A percentile compares a stretch with the other conserved stretches of the same genome.
Evolutionary conservation across 2,888 invertebrate species (phyloP).

Genomic region (Leucophenga montana): DNA sequence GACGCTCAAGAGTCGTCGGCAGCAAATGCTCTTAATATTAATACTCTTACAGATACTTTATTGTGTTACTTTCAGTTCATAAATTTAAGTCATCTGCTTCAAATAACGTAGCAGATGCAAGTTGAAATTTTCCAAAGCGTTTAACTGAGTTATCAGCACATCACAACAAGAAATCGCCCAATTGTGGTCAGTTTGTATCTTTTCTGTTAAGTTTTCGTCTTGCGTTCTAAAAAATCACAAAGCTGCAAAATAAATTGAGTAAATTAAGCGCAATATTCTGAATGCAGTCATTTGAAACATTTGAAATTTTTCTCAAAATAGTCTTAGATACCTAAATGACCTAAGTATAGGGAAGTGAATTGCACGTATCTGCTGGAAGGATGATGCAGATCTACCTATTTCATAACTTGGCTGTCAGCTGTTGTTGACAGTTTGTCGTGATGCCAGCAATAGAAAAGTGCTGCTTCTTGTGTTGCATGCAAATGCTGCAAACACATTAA

Average conservation of each 20-base stretch:
- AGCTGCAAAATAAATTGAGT: neutral
- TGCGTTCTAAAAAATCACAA: constrained; percentile 8
- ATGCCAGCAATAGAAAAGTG: constrained; percentile 5
- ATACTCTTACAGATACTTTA: no score
- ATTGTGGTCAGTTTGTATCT: neutral
- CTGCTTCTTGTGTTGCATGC: neutral
- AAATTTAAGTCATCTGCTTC: no score
- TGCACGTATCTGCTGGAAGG: no score
- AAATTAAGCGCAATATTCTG: neutral
- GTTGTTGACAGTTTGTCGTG: constrained; percentile 14
- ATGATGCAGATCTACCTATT: neutral
- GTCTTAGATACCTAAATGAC: neutral
- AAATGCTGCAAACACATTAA: no score
- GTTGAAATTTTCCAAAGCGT: no score
- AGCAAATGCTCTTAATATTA: no score
- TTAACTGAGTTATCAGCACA: constrained; percentile 10
- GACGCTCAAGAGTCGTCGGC: no score
- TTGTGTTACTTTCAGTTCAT: no score
- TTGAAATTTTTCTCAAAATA: no score
- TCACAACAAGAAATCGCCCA: neutral
- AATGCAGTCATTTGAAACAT: neutral
- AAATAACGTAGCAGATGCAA: no score
- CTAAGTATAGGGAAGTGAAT: neutral
- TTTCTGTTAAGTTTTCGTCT: neutral
- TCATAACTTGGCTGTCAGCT: constrained; percentile 7